Evolutionary conservation across 2,888 invertebrate genomes (phyloP).

Genomic region (Aphidoletes aphidimyza): DNA sequence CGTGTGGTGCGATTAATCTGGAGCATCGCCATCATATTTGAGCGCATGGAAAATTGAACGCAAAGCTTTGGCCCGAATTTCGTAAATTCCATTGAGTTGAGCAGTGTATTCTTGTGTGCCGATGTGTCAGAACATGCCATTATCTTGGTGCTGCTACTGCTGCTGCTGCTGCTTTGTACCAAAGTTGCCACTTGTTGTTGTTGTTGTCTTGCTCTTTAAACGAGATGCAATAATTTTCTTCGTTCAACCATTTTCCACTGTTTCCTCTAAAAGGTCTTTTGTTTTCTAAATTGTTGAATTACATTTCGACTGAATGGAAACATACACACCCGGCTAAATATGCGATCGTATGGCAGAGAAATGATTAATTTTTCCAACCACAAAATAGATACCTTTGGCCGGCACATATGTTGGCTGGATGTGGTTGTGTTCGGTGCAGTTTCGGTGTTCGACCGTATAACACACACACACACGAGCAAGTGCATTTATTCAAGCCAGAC

Average conservation of each 20-base stretch:
- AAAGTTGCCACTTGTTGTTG: background rate
- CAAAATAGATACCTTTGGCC: conserved; percentile 48
- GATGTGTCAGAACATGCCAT: background rate
- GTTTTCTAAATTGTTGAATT: background rate
- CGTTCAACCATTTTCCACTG: background rate
- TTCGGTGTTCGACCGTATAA: conserved; percentile 28
- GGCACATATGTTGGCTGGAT: too few relatives aligned
- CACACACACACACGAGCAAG: background rate
- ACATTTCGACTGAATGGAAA: conserved; percentile 11
- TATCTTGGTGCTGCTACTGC: background rate
- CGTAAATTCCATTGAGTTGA: background rate
- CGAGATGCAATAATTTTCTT: conserved; percentile 25
- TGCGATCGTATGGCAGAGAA: background rate
- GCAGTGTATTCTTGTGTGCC: background rate
- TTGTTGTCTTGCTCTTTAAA: background rate
- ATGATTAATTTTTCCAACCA: conserved; percentile 34
- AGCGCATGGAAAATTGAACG: background rate
- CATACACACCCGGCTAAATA: background rate
- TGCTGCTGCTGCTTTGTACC: background rate
- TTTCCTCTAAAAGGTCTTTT: conserved; percentile 41
- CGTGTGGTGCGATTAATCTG: background rate
- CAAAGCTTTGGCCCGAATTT: conserved; percentile 14
- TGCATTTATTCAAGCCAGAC: background rate
- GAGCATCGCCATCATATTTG: background rate
- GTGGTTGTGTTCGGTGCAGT: background rate